These are phyloP conservation scores for Trisateles emortualis DNA, from an alignment of 2,888 invertebrate species.

Conservation along the genomic window DNA sequence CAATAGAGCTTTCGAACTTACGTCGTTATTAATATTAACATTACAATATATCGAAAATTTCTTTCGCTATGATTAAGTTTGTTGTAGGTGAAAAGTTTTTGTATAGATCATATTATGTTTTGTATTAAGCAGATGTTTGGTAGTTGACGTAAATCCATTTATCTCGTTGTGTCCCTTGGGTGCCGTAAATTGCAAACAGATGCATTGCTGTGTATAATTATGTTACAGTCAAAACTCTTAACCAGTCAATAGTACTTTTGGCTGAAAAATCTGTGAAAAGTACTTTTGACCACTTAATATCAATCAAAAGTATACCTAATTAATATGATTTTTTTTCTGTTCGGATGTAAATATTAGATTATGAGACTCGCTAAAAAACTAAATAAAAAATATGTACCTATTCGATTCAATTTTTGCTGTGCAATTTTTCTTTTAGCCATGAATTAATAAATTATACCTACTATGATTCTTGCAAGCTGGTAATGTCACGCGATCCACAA, in stretches of 20 bases:
- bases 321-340: too few relatives aligned
- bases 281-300: too few relatives aligned
- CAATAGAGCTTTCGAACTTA: slow-evolving; percentile 38
- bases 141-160: too few relatives aligned
- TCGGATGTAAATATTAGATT: too few relatives aligned
- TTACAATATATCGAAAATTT: slow-evolving; percentile 11
- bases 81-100: background rate
- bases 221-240: too few relatives aligned
- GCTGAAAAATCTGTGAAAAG: too few relatives aligned
- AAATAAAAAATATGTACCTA: background rate
- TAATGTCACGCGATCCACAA: background rate
- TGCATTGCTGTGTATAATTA: too few relatives aligned
- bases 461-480: background rate
- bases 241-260: too few relatives aligned
- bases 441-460: background rate
- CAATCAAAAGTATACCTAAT: too few relatives aligned
- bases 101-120: background rate
- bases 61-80: slow-evolving; percentile 6
- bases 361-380: background rate
- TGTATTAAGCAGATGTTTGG: too few relatives aligned
- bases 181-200: too few relatives aligned
- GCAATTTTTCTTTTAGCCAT: background rate
- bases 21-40: slow-evolving; percentile 13
- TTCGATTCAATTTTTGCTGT: background rate
- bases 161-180: too few relatives aligned